Conservation (phyloP, 2,888 invertebrate species). For the Platycheirus rosarum region DNA sequence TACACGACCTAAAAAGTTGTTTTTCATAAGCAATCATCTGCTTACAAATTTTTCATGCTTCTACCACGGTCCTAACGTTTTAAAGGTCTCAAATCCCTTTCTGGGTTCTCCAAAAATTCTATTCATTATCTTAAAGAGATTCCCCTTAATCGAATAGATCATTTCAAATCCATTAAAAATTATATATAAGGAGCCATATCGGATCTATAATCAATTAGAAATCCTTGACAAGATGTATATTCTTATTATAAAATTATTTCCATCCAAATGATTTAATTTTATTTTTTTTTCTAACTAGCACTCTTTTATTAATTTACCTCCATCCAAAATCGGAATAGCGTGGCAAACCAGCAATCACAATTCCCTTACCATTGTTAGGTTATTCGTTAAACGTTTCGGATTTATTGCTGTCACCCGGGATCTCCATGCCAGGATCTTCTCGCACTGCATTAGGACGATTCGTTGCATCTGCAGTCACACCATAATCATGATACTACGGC, state of each 20-base stretch:
- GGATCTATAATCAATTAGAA: constrained; percentile 67
- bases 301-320: constrained; percentile 25
- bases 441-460: constrained; percentile 69
- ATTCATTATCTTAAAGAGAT: too few species aligned
- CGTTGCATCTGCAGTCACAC: constrained; percentile 73
- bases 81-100: too few species aligned
- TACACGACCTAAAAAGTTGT: too few species aligned
- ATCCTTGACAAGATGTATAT: constrained; percentile 14
- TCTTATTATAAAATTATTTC: not conserved
- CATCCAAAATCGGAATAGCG: constrained; percentile 22
- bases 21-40: too few species aligned
- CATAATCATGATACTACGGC: constrained; percentile 33
- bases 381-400: constrained; percentile 73
- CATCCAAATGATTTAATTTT: too few species aligned
- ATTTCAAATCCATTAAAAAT: too few species aligned
- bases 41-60: too few species aligned
- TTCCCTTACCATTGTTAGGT: constrained; percentile 57
- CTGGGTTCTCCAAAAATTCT: too few species aligned
- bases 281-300: constrained; percentile 7
- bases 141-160: not conserved
- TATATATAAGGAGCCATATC: constrained; percentile 41
- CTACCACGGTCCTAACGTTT: too few species aligned
- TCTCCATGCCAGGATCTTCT: constrained; percentile 66
- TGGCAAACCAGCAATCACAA: constrained; percentile 43
- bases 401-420: constrained; percentile 70